phyloP scores from a whole-genome alignment of 2,113 vertebrate genomes.

The Hoplias malabaricus region DNA sequence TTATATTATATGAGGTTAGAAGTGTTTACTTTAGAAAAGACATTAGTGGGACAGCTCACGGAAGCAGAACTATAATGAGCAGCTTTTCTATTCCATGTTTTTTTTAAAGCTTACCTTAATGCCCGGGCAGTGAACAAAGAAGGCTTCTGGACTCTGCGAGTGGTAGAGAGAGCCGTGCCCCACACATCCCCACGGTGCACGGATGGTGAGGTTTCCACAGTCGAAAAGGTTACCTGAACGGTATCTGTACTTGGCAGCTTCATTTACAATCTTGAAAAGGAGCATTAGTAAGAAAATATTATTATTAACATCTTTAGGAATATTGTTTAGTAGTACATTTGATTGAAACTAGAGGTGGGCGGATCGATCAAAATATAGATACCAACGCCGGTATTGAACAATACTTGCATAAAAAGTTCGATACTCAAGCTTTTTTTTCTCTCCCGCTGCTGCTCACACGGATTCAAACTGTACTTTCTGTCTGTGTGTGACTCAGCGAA shows the following conservation, averaged over 20 bases:
- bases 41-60: background rate
- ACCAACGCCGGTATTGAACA: no score
- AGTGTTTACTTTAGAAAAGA: background rate
- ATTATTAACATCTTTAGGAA: no score
- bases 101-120: constrained; percentile 82
- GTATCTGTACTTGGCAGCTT: constrained; percentile 97
- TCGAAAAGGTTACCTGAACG: constrained; percentile 94
- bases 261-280: constrained; percentile 87
- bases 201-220: constrained; percentile 92
- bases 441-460: no score
- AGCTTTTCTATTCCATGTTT: background rate
- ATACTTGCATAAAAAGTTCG: no score
- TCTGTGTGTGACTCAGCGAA: no score
- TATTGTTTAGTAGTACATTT: no score
- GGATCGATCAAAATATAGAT: no score
- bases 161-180: constrained; percentile 96
- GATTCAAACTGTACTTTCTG: no score
- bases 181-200: constrained; percentile 95
- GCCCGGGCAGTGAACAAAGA: constrained; percentile 93
- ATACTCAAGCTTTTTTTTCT: no score
- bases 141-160: constrained; percentile 96
- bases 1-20: background rate
- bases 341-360: no score
- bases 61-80: background rate
- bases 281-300: background rate